Conservation (phyloP, 1,140 invertebrate genomes). For the Drosophila bipectinata region DNA sequence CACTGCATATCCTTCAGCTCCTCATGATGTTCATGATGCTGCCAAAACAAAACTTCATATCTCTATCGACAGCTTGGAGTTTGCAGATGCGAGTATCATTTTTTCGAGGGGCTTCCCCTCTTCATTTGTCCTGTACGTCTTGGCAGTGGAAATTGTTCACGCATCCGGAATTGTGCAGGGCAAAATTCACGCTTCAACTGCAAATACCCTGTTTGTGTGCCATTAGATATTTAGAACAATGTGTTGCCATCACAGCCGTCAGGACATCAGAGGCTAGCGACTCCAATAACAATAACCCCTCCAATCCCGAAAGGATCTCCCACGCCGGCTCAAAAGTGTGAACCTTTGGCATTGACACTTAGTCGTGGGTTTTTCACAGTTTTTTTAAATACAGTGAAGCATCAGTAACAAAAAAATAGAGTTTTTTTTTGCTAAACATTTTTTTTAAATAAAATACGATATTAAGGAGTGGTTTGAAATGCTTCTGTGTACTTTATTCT, state of each 20-base stretch:
- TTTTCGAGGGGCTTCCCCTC: neutral
- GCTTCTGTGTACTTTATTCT: too few species aligned
- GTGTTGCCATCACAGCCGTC: constrained; percentile 69
- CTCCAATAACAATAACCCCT: constrained; percentile 54
- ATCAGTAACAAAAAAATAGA: neutral
- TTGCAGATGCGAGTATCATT: constrained; percentile 30
- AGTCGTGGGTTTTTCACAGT: constrained; percentile 22
- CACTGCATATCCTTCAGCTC: constrained; percentile 47
- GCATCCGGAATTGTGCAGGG: constrained; percentile 66
- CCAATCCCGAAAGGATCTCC: constrained; percentile 25
- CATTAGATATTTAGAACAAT: constrained; percentile 77
- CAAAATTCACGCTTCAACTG: constrained; percentile 79
- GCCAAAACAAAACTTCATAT: constrained; percentile 60
- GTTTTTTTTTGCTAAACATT: too few species aligned
- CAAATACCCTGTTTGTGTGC: constrained; percentile 63
- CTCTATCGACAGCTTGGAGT: constrained; percentile 73
- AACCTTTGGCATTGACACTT: constrained; percentile 63
- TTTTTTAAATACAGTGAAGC: constrained; percentile 13
- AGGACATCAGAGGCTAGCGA: constrained; percentile 15
- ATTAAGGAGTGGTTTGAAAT: too few species aligned
- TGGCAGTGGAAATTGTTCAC: constrained; percentile 68
- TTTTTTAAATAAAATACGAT: too few species aligned
- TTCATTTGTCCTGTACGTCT: constrained; percentile 15
- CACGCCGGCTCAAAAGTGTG: constrained; percentile 47
- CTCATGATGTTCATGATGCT: neutral